These are phyloP conservation scores for Luperina nickerlii DNA, from an alignment of 2,888 invertebrate species.

Conservation along the genomic window DNA sequence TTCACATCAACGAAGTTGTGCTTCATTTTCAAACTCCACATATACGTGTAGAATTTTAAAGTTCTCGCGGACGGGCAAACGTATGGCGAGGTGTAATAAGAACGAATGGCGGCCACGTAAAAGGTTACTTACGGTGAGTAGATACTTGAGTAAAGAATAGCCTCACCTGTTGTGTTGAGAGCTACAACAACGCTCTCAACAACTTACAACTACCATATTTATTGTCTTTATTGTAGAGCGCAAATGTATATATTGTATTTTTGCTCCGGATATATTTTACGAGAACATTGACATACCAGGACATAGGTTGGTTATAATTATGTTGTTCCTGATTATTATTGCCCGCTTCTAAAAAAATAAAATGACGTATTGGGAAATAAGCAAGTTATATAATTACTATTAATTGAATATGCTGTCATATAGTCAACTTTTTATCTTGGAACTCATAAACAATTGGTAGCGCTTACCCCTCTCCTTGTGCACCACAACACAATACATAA, in stretches of 20 bases:
- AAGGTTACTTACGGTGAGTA: conserved; percentile 66
- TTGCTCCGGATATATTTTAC: conserved; percentile 2
- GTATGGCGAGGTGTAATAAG: conserved; percentile 66
- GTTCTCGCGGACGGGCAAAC: conserved; percentile 48
- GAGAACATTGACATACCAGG: neutral
- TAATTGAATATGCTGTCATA: conserved; percentile 28
- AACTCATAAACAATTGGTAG: conserved; percentile 77
- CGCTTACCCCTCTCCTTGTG: conserved; percentile 70
- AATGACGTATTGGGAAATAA: neutral
- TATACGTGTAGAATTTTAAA: conserved; percentile 57
- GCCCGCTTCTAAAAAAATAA: conserved; percentile 5
- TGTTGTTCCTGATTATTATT: neutral
- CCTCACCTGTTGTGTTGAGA: conserved; percentile 69
- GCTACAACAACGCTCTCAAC: conserved; percentile 58
- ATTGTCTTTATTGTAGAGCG: conserved; percentile 52
- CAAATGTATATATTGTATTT: conserved; percentile 43
- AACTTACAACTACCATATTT: conserved; percentile 61
- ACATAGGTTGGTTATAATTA: neutral
- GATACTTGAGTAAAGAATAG: conserved; percentile 66
- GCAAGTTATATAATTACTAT: neutral
- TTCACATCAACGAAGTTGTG: conserved; percentile 50
- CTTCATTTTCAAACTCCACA: conserved; percentile 48
- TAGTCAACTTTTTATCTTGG: conserved; percentile 54
- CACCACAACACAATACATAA: conserved; percentile 78
- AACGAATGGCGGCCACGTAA: conserved; percentile 68